phyloP scores from a whole-genome alignment of 2,888 invertebrate species.

The Quadroppia sp. region DNA sequence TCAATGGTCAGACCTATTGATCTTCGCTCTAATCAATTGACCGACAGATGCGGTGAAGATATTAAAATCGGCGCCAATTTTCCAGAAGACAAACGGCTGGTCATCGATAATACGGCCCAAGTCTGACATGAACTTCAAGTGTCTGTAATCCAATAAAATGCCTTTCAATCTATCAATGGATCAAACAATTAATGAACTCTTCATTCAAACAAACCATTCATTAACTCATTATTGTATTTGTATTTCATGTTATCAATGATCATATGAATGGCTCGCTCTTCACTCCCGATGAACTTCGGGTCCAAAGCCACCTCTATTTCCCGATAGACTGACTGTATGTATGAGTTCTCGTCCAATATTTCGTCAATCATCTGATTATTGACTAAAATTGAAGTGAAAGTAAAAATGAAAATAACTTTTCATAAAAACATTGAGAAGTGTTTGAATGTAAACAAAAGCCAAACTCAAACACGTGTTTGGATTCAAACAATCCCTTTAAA shows the following conservation, averaged over 20 bases:
- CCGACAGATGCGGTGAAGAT: constrained; percentile 25
- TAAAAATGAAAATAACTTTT: neutral
- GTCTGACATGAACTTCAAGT: constrained; percentile 36
- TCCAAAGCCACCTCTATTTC: constrained; percentile 37
- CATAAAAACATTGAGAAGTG: neutral
- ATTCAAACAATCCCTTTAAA: constrained; percentile 15
- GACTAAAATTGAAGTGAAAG: neutral
- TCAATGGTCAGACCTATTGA: constrained; percentile 29
- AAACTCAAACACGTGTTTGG: constrained; percentile 22
- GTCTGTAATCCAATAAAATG: constrained; percentile 31
- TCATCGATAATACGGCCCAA: constrained; percentile 40
- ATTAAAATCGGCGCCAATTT: constrained; percentile 33
- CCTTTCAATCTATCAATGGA: constrained; percentile 30
- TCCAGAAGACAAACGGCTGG: constrained; percentile 35
- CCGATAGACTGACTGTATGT: neutral
- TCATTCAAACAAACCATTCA: neutral
- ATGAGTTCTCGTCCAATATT: constrained; percentile 21
- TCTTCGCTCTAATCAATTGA: constrained; percentile 24
- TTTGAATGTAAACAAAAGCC: neutral
- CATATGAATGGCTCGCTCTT: constrained; percentile 31
- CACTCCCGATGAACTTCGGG: constrained; percentile 36
- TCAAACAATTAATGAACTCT: neutral
- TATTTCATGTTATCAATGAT: constrained; percentile 30
- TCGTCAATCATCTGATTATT: neutral
- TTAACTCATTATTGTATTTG: constrained; percentile 42